phyloP scores from a whole-genome alignment of 2,888 invertebrate genomes.

The Tuberolachnus salignus region DNA sequence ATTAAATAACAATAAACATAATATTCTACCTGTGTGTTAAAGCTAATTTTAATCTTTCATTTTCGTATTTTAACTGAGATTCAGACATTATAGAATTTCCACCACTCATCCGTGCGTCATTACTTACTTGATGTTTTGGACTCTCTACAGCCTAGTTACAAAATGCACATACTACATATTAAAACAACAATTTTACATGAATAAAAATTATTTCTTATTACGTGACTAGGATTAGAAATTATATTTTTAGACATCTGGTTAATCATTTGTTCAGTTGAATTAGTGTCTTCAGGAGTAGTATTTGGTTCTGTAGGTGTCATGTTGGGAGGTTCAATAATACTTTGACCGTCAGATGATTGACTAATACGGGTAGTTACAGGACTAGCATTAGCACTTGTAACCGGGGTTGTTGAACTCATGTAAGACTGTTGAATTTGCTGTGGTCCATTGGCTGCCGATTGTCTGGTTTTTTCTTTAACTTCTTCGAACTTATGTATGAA shows the following conservation, averaged over 20 bases:
- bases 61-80: constrained; percentile 94
- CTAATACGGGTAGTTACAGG: constrained; percentile 73
- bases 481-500: constrained; percentile 99
- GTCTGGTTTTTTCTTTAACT: constrained; percentile 91
- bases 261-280: constrained; percentile 48
- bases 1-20: constrained; percentile 13
- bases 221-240: constrained; percentile 46
- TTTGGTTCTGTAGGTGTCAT: constrained; percentile 58
- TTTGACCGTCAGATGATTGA: constrained; percentile 64
- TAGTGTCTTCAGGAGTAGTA: constrained; percentile 56
- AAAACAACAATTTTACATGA: neutral
- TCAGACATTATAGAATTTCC: constrained; percentile 65
- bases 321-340: constrained; percentile 61
- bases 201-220: constrained; percentile 9
- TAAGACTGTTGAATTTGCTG: constrained; percentile 59
- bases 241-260: constrained; percentile 50
- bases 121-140: constrained; percentile 68
- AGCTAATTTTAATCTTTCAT: constrained; percentile 93
- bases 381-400: constrained; percentile 86
- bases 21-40: constrained; percentile 83
- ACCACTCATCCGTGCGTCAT: constrained; percentile 59
- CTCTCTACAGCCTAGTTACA: constrained; percentile 65
- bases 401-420: constrained; percentile 76
- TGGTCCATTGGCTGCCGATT: constrained; percentile 69
- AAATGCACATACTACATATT: neutral